Base-by-base conservation (phyloP, 1,140 invertebrate genomes). In the Drosophila neocordata region DNA sequence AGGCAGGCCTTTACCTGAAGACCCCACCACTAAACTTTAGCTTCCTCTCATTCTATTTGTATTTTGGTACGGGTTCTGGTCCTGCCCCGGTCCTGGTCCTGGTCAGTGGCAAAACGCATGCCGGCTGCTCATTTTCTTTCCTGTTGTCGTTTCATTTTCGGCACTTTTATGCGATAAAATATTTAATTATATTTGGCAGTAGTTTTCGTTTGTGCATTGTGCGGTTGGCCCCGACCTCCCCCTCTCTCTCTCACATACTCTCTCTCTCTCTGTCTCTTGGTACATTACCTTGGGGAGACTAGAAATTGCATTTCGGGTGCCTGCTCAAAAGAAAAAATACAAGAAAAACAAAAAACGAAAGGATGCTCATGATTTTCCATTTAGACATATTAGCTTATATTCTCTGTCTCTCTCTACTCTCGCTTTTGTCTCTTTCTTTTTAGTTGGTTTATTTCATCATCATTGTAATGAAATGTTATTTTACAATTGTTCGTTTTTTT, bases 131-230 rank as follows among this genome's bases (percentile, higher is more conserved):
- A 85, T 87, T 87, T 85, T 78, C 81, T 75, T 48, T 41, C 58
- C 22, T 85, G 77, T 81, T 85, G 82, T 85, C 82, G 74, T 85
- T 85, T 85, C 82, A 87, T 81, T 85, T 85, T 87, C 69, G 82
- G 82, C 82, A 85, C 82, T 87, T 85, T 87, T 85, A 87, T 87
- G 82, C 82, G 83, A 87, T 87, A 87, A 87, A 87, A 87, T 87
- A 87, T 87, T 87, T 87, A 87, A 87, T 87, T 87, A 87, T 87
- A 87, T 87, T 87, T 77, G 82, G 82, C 82, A 85, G 82, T 55
- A 55, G 52, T 55, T 82, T 85, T 65, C 72, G 82, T 72, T 85
- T 87, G 82, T 85, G 78, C 82, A 81, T 87, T 87, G 82, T 85
- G 82, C 67, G 82, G 78, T 85, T 79, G 9, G 7, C 31, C 58